Conservation (phyloP, 2,797 vertebrate genomes). For the Myotis planiceps region DNA sequence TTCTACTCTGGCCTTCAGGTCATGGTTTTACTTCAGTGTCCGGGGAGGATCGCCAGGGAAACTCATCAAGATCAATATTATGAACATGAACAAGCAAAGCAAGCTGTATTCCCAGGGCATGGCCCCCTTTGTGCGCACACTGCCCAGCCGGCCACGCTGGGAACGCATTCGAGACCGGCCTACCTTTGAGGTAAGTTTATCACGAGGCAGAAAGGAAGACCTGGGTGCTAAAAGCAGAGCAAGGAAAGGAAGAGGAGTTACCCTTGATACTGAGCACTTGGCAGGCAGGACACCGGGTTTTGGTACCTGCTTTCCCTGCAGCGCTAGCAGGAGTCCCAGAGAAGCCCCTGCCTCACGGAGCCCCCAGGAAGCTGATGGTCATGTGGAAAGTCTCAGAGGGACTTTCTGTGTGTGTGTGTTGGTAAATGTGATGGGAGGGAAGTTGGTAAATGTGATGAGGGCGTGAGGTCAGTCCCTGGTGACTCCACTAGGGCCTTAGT, state of each 20-base stretch:
- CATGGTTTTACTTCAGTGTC: constrained; percentile 98
- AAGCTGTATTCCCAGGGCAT: constrained; percentile 98
- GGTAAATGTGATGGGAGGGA: background rate
- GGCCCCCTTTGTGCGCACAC: constrained; percentile 95
- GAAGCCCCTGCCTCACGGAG: constrained; percentile 2
- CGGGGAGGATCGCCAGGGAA: constrained; percentile 92
- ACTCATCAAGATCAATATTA: constrained; percentile 95
- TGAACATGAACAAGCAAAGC: constrained; percentile 99
- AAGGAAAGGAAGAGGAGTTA: fast-evolving
- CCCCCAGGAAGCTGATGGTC: background rate
- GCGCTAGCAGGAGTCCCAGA: background rate
- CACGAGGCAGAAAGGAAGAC: background rate
- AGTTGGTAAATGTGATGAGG: background rate
- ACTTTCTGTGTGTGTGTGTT: background rate
- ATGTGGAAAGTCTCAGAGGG: background rate
- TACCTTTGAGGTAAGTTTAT: constrained; percentile 89
- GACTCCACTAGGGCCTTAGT: background rate
- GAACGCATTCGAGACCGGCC: constrained; percentile 95
- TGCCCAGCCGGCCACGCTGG: constrained; percentile 93
- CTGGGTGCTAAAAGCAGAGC: background rate
- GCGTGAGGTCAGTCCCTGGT: background rate
- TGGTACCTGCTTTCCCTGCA: background rate
- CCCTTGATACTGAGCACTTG: background rate
- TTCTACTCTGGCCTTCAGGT: constrained; percentile 85
- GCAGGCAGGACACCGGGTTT: background rate